phyloP scores from a whole-genome alignment of 2,113 vertebrate genomes.

The Rhizomys pruinosus region DNA sequence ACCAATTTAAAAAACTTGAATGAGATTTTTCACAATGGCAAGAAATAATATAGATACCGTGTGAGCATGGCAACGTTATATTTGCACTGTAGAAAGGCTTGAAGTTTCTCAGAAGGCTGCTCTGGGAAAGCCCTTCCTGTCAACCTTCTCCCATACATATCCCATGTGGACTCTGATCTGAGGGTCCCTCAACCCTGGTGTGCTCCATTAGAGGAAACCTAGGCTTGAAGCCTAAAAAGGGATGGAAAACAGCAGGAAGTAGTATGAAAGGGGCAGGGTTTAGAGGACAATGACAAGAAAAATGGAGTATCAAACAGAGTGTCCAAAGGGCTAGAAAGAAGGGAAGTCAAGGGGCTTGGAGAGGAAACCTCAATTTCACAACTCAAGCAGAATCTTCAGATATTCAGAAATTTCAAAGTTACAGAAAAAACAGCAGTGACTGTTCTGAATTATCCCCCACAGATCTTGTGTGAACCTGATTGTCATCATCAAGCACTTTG shows the following conservation, averaged over 20 bases:
- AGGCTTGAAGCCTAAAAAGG: neutral
- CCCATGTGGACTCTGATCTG: too few species aligned
- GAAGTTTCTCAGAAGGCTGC: too few species aligned
- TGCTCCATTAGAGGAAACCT: neutral
- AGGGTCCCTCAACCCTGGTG: neutral
- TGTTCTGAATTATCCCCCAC: neutral
- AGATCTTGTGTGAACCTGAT: neutral
- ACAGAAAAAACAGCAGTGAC: neutral
- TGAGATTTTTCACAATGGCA: neutral
- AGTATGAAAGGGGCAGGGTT: too few species aligned
- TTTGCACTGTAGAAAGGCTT: neutral
- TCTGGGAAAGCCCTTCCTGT: neutral
- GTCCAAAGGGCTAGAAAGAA: neutral
- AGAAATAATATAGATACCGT: neutral
- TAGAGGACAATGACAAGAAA: neutral
- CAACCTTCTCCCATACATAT: fast-evolving
- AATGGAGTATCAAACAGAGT: neutral
- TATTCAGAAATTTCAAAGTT: neutral
- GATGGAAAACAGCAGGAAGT: too few species aligned
- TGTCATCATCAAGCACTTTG: neutral
- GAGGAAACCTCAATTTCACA: neutral
- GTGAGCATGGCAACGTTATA: neutral
- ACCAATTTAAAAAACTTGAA: neutral
- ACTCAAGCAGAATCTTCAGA: neutral
- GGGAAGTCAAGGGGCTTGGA: neutral